Evolutionary conservation across 2,113 vertebrate genomes (phyloP).

Genomic region (Clinocottus analis): DNA sequence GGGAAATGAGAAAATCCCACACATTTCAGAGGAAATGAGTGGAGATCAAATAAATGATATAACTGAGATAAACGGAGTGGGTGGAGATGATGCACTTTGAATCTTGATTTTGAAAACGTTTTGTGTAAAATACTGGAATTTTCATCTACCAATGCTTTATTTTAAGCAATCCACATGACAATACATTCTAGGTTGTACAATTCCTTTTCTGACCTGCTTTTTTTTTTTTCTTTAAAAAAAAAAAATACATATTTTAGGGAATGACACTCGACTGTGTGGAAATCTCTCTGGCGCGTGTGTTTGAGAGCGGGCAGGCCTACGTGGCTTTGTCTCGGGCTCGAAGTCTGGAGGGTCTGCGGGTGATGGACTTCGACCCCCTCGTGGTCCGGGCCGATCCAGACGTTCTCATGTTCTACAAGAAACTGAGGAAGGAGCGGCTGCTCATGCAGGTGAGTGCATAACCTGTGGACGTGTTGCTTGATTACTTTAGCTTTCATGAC

Average conservation of each 20-base stretch:
- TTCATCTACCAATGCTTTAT: background rate
- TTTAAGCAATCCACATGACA: background rate
- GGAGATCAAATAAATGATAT: background rate
- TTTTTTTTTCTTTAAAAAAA: too few species aligned
- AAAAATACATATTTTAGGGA: conserved; percentile 78
- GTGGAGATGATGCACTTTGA: background rate
- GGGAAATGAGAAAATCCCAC: background rate
- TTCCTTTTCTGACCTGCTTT: background rate
- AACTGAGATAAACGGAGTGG: background rate
- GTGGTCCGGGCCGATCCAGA: conserved; percentile 90
- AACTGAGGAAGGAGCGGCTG: conserved; percentile 80
- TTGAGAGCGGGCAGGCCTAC: conserved; percentile 95
- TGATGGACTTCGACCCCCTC: conserved; percentile 92
- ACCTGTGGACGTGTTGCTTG: too few species aligned
- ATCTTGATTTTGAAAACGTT: background rate
- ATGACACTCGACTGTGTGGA: conserved; percentile 95
- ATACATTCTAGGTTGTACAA: background rate
- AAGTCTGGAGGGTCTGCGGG: conserved; percentile 90
- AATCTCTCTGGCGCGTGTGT: conserved; percentile 93
- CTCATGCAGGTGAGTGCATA: conserved; percentile 80
- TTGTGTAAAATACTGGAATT: background rate
- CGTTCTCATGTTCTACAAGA: conserved; percentile 89
- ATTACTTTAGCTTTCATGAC: background rate
- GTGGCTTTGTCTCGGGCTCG: conserved; percentile 94
- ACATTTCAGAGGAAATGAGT: conserved; percentile 17